Percentiles rank a stretch among this genome's conserved stretches.
Conservation (phyloP, 2,797 vertebrate genomes). For the Rhincodon typus region DNA sequence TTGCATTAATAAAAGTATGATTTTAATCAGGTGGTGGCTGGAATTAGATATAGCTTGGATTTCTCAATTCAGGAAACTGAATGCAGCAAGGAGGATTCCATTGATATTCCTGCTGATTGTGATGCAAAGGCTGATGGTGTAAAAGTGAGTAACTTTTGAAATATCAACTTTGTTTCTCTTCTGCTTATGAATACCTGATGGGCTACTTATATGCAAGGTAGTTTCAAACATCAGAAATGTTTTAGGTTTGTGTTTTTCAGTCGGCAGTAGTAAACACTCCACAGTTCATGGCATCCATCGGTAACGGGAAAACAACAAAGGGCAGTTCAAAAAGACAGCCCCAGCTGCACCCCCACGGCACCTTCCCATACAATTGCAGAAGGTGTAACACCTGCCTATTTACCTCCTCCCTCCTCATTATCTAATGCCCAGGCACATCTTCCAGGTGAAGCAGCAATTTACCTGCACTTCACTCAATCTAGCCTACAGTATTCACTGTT, state of each 20-base stretch:
- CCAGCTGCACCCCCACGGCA: no score
- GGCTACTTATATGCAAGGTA: background rate
- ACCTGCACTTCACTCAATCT: no score
- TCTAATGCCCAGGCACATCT: no score
- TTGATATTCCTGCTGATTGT: background rate
- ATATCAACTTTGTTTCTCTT: background rate
- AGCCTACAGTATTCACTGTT: no score
- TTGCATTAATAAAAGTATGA: background rate
- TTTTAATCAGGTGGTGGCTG: constrained; percentile 20
- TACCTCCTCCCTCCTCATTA: no score
- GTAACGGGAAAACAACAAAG: background rate
- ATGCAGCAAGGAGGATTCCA: background rate
- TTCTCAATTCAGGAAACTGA: background rate
- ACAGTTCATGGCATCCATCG: background rate
- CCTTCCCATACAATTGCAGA: no score
- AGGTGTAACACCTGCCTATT: no score
- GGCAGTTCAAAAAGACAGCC: background rate
- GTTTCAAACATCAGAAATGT: background rate
- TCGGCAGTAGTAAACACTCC: background rate
- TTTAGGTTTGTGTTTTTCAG: background rate
- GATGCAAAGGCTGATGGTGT: background rate
- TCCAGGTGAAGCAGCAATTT: no score
- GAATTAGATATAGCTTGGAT: background rate
- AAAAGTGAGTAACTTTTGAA: background rate
- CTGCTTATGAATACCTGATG: background rate